These are phyloP conservation scores for Hylaea fasciaria DNA, from an alignment of 2,888 invertebrate genomes.

Conservation along the genomic window DNA sequence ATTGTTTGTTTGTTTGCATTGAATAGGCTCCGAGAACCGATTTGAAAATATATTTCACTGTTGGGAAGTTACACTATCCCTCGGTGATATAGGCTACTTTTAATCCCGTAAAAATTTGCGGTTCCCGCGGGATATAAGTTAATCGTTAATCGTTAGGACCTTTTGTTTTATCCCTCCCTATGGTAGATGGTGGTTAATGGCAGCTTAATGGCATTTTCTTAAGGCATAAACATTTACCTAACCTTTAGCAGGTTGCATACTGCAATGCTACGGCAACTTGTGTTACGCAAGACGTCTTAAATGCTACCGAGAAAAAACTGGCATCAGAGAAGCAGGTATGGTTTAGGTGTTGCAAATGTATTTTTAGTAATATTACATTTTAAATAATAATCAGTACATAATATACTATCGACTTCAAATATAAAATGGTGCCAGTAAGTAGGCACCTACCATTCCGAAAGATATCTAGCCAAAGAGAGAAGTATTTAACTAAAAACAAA, in stretches of 20 bases:
- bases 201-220: constrained; percentile 14
- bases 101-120: background rate
- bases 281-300: constrained; percentile 20
- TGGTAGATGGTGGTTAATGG: background rate
- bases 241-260: constrained; percentile 30
- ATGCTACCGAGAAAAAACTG: constrained; percentile 17
- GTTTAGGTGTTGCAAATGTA: background rate
- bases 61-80: too few species aligned
- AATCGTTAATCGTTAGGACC: background rate
- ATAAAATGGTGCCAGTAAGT: background rate
- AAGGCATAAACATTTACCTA: constrained; percentile 31
- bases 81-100: too few species aligned
- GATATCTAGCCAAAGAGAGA: too few species aligned
- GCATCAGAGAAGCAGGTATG: constrained; percentile 6
- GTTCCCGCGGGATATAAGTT: background rate
- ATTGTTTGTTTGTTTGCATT: too few species aligned
- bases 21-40: too few species aligned
- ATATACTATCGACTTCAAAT: too few species aligned
- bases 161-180: constrained; percentile 1
- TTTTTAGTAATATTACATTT: too few species aligned
- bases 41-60: too few species aligned
- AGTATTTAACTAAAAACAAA: background rate
- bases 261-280: constrained; percentile 12
- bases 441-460: background rate
- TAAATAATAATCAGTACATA: too few species aligned